A percentile compares a stretch with the other conserved stretches of the same genome.
phyloP scores from a whole-genome alignment of 2,888 invertebrate genomes.

The Apodemia mormo region DNA sequence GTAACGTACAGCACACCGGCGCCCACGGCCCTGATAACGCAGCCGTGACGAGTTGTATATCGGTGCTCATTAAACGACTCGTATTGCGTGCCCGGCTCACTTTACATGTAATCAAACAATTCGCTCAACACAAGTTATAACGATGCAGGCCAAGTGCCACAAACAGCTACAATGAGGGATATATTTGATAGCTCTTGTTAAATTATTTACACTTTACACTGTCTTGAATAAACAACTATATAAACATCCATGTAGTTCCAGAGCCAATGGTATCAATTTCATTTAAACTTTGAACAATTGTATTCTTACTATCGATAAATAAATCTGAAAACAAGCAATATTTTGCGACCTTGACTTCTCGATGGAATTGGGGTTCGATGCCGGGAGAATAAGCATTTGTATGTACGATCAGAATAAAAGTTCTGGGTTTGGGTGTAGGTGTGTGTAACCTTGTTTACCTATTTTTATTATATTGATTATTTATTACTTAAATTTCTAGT shows the following conservation, averaged over 20 bases:
- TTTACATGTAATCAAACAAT: slow-evolving; percentile 68
- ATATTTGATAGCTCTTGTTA: slow-evolving; percentile 27
- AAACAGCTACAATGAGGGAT: slow-evolving; percentile 39
- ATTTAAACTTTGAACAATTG: background rate
- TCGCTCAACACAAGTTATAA: slow-evolving; percentile 51
- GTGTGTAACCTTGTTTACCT: no score
- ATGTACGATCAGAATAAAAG: no score
- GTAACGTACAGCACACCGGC: slow-evolving; percentile 54
- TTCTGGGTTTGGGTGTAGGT: no score
- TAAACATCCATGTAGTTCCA: background rate
- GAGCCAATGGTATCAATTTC: background rate
- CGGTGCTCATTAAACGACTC: slow-evolving; percentile 70
- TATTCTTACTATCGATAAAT: background rate
- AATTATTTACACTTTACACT: slow-evolving; percentile 24
- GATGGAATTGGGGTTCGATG: no score
- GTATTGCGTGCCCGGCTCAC: slow-evolving; percentile 67
- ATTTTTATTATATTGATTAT: no score
- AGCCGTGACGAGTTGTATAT: slow-evolving; percentile 71
- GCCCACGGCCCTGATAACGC: slow-evolving; percentile 74
- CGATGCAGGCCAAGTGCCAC: slow-evolving; percentile 45
- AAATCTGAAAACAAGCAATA: no score
- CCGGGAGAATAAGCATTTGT: no score
- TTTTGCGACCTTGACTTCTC: no score
- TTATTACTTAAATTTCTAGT: no score
- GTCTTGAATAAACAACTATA: background rate